phyloP scores from a whole-genome alignment of 1,140 invertebrate genomes.

The Manduca sexta region DNA sequence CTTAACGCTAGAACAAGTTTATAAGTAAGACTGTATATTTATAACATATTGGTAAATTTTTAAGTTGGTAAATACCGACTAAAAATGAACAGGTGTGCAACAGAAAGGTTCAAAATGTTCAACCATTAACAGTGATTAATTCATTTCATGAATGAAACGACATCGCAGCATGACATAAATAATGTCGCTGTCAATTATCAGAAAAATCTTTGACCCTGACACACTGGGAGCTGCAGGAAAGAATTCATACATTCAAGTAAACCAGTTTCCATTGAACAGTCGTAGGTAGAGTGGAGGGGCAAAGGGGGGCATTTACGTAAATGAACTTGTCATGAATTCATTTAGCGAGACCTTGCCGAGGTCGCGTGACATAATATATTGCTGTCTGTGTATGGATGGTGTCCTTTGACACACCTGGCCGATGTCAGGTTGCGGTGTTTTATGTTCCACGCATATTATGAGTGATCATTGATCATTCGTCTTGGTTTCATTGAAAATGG shows the following conservation, averaged over 20 bases:
- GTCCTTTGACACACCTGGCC: conserved; percentile 3
- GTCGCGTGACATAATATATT: conserved; percentile 33
- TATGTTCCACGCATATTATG: no score
- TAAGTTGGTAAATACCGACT: no score
- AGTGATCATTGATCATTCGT: no score
- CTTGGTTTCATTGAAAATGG: no score
- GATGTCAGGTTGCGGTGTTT: background rate
- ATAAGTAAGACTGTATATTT: no score
- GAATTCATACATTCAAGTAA: conserved; percentile 9
- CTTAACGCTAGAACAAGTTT: no score
- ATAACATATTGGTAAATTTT: no score
- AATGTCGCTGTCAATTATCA: background rate
- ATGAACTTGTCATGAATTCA: conserved; percentile 17
- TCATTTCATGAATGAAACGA: background rate
- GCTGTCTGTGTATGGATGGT: background rate
- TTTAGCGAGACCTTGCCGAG: conserved; percentile 39
- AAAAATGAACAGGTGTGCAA: no score
- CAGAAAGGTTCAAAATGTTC: no score
- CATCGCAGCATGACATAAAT: conserved; percentile 3
- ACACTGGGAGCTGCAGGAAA: conserved; percentile 15
- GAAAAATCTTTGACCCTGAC: conserved; percentile 23
- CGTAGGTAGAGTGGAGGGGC: conserved; percentile 5
- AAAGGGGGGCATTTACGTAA: conserved; percentile 1
- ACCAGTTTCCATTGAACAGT: conserved; percentile 44
- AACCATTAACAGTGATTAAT: no score